These are phyloP conservation scores for Cosmia pyralina DNA, from an alignment of 2,888 invertebrate species.

Conservation along the genomic window DNA sequence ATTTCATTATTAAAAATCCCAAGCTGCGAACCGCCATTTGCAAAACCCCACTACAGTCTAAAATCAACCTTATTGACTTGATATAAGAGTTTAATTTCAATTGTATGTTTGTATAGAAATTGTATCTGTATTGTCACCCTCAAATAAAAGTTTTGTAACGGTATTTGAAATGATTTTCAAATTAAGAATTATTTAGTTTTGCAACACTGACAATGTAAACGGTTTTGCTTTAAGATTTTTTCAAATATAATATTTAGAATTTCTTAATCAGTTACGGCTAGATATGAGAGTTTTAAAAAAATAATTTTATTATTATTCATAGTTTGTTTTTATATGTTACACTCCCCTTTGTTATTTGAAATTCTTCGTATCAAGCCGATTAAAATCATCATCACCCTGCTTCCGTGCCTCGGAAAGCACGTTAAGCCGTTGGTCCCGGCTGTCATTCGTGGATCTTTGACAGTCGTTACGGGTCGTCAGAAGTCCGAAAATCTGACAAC, in stretches of 20 bases:
- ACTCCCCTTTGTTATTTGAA: background rate
- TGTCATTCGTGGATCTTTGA: too few species aligned
- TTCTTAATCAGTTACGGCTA: conserved; percentile 30
- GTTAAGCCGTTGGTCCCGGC: too few species aligned
- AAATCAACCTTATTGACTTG: background rate
- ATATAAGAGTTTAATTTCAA: background rate
- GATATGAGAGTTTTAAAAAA: background rate
- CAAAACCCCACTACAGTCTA: background rate
- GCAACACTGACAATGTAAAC: conserved; percentile 23
- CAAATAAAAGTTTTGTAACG: conserved; percentile 55
- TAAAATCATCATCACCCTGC: background rate
- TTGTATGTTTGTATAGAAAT: background rate
- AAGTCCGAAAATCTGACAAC: too few species aligned
- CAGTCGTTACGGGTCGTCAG: too few species aligned
- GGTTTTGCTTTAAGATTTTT: conserved; percentile 28
- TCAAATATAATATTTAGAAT: conserved; percentile 15
- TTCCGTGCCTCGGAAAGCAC: too few species aligned
- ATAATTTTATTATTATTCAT: background rate
- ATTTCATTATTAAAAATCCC: conserved; percentile 5
- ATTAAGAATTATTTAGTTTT: conserved; percentile 48
- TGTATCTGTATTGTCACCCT: conserved; percentile 20
- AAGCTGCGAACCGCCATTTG: conserved; percentile 10
- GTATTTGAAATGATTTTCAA: conserved; percentile 44
- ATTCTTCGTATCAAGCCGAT: background rate
- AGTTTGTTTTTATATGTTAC: too few species aligned